Evolutionary conservation across 1,140 invertebrate genomes (phyloP), one percentile per base, ranked within the genome.

Genomic region (Papilio machaon): DNA sequence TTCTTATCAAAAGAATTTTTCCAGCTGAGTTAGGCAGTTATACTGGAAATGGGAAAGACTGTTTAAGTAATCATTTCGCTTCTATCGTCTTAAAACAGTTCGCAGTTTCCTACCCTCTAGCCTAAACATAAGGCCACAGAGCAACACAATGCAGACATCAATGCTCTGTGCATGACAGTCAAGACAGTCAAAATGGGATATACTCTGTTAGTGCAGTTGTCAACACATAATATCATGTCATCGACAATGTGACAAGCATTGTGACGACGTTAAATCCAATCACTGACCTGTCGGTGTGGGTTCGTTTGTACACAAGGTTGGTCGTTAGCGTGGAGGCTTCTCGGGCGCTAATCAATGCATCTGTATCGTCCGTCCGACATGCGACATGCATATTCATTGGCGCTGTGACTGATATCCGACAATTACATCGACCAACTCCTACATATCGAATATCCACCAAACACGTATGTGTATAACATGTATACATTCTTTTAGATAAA

Each of bases 321-420:
- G 35, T 79, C 43, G 54, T 78, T 78, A 78, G 76, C 38, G 35
- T 4, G 77, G 38, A 47, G 23, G 77, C 77, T 76, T 30, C 74
- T 47, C n/a, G 15, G 30, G 35, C 38, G 54, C 58, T 79, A 67
- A 79, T 79, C 77, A 79, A 79, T 79, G 77, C 77, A 67, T 79
- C 58, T 60, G 19, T 79, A 79, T 79, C 58, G 58, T 10, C 47
- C 46, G 13, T 10, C 46, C 17, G 77, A 23, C 77, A 60, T 30
- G 38, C 49, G 54, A n/a, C 43, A 79, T 79, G 77, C 54, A 79
- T 79, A 79, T 79, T 79, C 77, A 79, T 60, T 38, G 77, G 23
- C 58, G n/a, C 64, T 70, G 35, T 64, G 77, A 79, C 58, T 79
- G 77, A 79, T 79, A 58, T 67, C 38, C 35, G 58, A 67, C 77